Base-by-base conservation (phyloP, 1,140 invertebrate species). In the Drosophila punjabiensis region DNA sequence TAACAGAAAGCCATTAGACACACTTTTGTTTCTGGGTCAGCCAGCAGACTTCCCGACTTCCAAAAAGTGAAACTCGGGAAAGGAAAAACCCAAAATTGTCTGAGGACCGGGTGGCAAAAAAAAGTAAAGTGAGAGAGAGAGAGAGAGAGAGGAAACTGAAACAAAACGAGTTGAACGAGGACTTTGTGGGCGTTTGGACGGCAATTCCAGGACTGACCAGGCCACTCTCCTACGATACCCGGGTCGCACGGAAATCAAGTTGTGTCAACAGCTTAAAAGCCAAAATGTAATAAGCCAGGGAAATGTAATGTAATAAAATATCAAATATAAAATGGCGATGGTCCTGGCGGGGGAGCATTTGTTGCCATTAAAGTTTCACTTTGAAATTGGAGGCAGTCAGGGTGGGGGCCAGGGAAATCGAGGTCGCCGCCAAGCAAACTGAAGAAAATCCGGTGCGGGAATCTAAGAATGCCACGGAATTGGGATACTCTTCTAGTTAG, bases 231-330 rank as follows among this genome's bases (percentile, higher is more conserved):
- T 16, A 1, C 39, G 33, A 33, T 16, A 3, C 30, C 47, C 20
- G 64, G 48, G 48, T 52, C 68, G 55, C 70, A 76, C 86, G 86
- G 86, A 90, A 90, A 90, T 90, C 86, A 90, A 90, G 86, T 90
- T 90, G 86, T 90, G 86, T 90, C 86, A 90, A 90, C 86, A 90
- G 86, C 86, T 90, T 90, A 90, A 90, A 90, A 90, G 86, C 86
- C 87, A 90, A 90, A 90, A 90, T 90, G 86, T 90, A 90, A 90
- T 90, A 90, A 90, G 86, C 86, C 86, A 91, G 87, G 79, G 86
- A 91, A 90, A 91, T 90, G 87, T 91, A 90, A 90, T 82, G 86
- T 89, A 90, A 90, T 91, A 91, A 91, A 90, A 91, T 90, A 90
- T 91, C 87, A 90, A 90, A 91, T 87, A 91, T 82, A 89, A 77